A percentile compares a stretch with the other conserved stretches of the same genome.
Conservation (phyloP, 2,888 invertebrate species). For the Caenorhabditis imperialis region DNA sequence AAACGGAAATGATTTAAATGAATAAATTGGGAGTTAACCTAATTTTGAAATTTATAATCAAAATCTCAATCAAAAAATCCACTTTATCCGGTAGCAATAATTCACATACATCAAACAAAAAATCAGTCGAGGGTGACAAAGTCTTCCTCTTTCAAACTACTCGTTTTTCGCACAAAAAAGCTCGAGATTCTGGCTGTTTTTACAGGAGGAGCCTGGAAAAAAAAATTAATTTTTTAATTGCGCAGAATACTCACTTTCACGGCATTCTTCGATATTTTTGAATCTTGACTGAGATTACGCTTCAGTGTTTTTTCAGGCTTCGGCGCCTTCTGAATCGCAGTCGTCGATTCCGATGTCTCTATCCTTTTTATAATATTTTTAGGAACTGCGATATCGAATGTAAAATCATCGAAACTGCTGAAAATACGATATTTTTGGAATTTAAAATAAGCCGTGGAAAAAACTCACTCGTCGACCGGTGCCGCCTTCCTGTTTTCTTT, state of each 20-base stretch:
- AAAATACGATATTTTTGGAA: slow-evolving; percentile 3
- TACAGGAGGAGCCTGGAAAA: background rate
- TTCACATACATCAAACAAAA: too few relatives aligned
- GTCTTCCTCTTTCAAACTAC: background rate
- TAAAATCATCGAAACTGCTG: slow-evolving; percentile 32
- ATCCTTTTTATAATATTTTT: background rate
- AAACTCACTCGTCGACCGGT: slow-evolving; percentile 24
- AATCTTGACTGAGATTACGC: too few relatives aligned
- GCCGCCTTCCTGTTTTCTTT: background rate
- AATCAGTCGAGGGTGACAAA: slow-evolving; percentile 20
- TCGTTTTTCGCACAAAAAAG: slow-evolving; percentile 19
- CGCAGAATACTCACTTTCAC: too few relatives aligned
- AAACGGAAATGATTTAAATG: too few relatives aligned
- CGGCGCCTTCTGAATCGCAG: too few relatives aligned
- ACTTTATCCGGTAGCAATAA: too few relatives aligned
- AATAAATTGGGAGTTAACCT: too few relatives aligned
- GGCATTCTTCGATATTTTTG: too few relatives aligned
- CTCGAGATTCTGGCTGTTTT: slow-evolving; percentile 30
- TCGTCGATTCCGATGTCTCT: background rate
- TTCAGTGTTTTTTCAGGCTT: slow-evolving; percentile 5
- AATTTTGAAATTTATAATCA: too few relatives aligned
- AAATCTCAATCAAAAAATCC: too few relatives aligned
- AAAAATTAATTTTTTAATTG: too few relatives aligned
- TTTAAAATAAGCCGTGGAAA: background rate
- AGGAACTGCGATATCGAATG: slow-evolving; percentile 48